Percentiles rank a stretch among this genome's conserved stretches.
These are phyloP conservation scores for Phaethon lepturus DNA, from an alignment of 2,113 vertebrate genomes.

Conservation along the genomic window DNA sequence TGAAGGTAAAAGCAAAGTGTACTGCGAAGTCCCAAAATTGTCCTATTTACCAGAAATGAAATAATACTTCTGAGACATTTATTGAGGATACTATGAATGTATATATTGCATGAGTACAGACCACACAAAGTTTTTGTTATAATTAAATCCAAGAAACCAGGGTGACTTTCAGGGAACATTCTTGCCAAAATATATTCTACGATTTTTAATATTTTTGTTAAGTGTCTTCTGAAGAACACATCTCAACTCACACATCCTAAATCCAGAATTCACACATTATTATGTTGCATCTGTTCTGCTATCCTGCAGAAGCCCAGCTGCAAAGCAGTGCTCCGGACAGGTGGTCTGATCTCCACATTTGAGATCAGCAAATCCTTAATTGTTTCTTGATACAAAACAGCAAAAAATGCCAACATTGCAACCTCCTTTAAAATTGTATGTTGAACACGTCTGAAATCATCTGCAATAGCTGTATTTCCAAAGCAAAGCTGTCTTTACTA, in stretches of 20 bases:
- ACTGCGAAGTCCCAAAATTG: neutral
- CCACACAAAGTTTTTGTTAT: neutral
- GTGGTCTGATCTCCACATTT: neutral
- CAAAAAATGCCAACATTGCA: neutral
- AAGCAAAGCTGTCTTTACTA: neutral
- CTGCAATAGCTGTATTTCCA: neutral
- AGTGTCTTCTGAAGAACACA: neutral
- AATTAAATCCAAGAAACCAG: neutral
- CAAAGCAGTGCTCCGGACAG: neutral
- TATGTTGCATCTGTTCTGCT: rapidly evolving
- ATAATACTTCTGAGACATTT: neutral
- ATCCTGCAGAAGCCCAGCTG: neutral
- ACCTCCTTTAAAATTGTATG: rapidly evolving
- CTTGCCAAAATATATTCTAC: neutral
- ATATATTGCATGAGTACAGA: neutral
- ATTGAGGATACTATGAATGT: neutral
- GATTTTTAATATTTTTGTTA: neutral
- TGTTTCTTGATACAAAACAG: neutral
- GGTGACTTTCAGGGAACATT: neutral
- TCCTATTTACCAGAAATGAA: neutral
- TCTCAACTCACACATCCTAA: neutral
- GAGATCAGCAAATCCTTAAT: neutral
- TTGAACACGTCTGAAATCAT: neutral
- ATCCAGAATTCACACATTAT: neutral
- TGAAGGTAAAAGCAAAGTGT: neutral